Conservation (phyloP, 2,888 invertebrate genomes). For the Odontothrips loti region DNA sequence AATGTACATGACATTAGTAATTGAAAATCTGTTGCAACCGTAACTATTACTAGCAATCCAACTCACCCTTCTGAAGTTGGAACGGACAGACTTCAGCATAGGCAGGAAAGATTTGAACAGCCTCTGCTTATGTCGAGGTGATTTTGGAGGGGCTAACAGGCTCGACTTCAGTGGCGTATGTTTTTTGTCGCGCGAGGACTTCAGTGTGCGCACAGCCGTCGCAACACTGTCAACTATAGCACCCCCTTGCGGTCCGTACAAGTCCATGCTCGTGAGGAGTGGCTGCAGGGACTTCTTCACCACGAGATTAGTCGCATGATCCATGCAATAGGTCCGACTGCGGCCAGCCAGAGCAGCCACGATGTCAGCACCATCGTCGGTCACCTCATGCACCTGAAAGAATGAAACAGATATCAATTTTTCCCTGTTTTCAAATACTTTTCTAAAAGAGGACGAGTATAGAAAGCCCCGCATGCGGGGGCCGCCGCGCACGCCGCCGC, state of each 20-base stretch:
- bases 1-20: background rate
- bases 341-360: background rate
- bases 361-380: background rate
- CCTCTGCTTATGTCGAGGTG: background rate
- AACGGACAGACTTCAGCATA: background rate
- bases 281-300: background rate
- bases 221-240: background rate
- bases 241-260: background rate
- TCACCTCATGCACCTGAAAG: background rate
- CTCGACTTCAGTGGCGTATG: background rate
- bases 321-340: background rate
- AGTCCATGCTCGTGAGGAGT: background rate
- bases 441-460: no score
- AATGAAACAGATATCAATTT: no score
- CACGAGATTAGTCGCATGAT: background rate
- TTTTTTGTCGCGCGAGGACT: background rate
- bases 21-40: background rate
- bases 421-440: no score
- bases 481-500: no score
- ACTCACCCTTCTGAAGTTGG: background rate
- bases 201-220: background rate
- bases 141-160: background rate
- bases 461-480: no score
- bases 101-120: background rate
- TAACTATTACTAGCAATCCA: background rate